phyloP scores from a whole-genome alignment of 37 sponge, comb jelly and placozoan species.

The Theonella swinhoei region DNA sequence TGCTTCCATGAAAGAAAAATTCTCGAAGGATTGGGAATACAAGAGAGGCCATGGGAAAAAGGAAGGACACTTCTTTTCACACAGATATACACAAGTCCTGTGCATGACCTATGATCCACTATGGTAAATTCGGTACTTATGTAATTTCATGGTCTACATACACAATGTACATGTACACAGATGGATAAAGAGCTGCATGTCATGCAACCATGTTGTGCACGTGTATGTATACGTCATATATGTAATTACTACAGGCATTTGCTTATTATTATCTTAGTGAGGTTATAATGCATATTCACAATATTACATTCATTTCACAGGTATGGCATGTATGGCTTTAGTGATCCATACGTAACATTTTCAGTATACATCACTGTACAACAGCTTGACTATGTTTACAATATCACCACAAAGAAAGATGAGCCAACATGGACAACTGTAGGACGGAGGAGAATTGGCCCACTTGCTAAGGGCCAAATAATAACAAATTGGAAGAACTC shows the following conservation, averaged over 20 bases:
- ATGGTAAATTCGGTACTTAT: slow-evolving; percentile 31
- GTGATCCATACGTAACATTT: slow-evolving; percentile 64
- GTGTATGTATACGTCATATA: background rate
- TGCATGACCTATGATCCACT: slow-evolving; percentile 59
- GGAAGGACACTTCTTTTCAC: slow-evolving; percentile 42
- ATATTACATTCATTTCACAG: slow-evolving; percentile 42
- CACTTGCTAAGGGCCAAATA: slow-evolving; percentile 55
- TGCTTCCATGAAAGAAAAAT: slow-evolving; percentile 37
- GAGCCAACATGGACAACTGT: slow-evolving; percentile 61
- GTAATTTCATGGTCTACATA: too few species aligned
- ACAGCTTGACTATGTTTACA: slow-evolving; percentile 45
- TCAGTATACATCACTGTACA: slow-evolving; percentile 72
- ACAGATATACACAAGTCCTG: slow-evolving; percentile 49
- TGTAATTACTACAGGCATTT: background rate
- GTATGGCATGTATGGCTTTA: slow-evolving; percentile 72
- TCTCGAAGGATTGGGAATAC: slow-evolving; percentile 59
- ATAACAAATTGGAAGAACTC: slow-evolving; percentile 34
- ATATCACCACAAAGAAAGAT: background rate
- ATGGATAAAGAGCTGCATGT: too few species aligned
- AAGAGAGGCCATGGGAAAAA: slow-evolving; percentile 52
- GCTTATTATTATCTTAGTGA: background rate
- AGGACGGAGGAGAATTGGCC: slow-evolving; percentile 69
- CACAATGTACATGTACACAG: too few species aligned
- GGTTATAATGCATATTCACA: background rate
- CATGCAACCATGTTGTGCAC: too few species aligned